Conservation (phyloP, 2,888 invertebrate genomes). For the Latrodectus hesperus region DNA sequence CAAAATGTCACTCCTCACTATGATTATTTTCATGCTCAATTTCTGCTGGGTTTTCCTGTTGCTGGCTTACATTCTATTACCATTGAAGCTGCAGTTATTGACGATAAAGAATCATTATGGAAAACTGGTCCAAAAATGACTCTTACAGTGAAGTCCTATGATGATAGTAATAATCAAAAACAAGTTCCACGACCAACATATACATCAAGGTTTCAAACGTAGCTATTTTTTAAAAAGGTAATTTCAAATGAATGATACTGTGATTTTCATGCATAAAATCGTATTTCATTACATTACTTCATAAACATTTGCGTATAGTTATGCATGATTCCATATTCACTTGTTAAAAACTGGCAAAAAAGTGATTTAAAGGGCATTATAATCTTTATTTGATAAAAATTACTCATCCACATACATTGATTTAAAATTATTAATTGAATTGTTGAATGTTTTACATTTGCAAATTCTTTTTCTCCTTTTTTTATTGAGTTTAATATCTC, state of each 20-base stretch:
- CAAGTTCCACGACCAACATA: conserved; percentile 24
- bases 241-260: not conserved
- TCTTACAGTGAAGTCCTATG: conserved; percentile 63
- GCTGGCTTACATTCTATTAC: conserved; percentile 83
- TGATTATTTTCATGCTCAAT: conserved; percentile 95
- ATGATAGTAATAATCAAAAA: conserved; percentile 58
- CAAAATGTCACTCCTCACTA: conserved; percentile 92
- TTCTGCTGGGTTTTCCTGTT: conserved; percentile 83
- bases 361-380: too few relatives aligned
- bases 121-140: conserved; percentile 84
- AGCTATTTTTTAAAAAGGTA: not conserved
- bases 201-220: conserved; percentile 43
- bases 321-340: too few relatives aligned
- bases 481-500: too few relatives aligned
- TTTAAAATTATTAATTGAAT: too few relatives aligned
- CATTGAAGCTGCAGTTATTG: conserved; percentile 79
- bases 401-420: too few relatives aligned
- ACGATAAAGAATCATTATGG: conserved; percentile 89
- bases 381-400: too few relatives aligned
- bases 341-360: too few relatives aligned
- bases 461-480: too few relatives aligned
- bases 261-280: not conserved
- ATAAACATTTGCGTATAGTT: too few relatives aligned
- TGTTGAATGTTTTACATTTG: too few relatives aligned
- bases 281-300: too few relatives aligned